These are phyloP conservation scores for Oryctes rhinoceros DNA, from an alignment of 1,140 invertebrate species.

Conservation along the genomic window DNA sequence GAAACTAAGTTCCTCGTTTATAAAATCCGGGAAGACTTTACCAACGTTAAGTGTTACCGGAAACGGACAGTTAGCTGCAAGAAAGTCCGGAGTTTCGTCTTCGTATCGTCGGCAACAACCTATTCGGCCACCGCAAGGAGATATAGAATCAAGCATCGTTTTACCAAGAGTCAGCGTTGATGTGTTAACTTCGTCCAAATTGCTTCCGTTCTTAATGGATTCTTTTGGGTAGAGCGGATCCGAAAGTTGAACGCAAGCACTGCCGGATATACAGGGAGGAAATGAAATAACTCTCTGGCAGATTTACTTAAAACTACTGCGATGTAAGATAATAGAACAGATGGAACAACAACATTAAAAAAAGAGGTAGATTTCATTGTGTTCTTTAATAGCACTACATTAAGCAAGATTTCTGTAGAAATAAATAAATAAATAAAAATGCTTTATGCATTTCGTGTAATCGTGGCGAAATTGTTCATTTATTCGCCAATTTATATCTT, in stretches of 20 bases:
- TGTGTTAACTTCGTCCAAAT: slow-evolving; percentile 56
- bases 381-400: background rate
- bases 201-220: slow-evolving; percentile 56
- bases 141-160: slow-evolving; percentile 43
- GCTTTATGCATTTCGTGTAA: too few relatives aligned
- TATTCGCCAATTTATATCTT: too few relatives aligned
- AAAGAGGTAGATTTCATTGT: background rate
- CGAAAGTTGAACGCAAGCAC: background rate
- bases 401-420: background rate
- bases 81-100: background rate
- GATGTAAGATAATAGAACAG: background rate
- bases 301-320: background rate
- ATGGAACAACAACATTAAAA: background rate
- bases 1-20: background rate
- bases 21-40: background rate
- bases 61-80: slow-evolving; percentile 33
- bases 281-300: slow-evolving; percentile 43
- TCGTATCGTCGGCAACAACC: slow-evolving; percentile 18
- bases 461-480: too few relatives aligned
- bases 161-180: slow-evolving; percentile 48
- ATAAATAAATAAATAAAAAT: background rate
- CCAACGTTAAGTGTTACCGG: slow-evolving; percentile 28
- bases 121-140: slow-evolving; percentile 3
- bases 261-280: slow-evolving; percentile 26
- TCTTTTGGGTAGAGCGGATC: slow-evolving; percentile 46